A percentile compares a stretch with the other conserved stretches of the same genome.
Conservation (phyloP, 2,888 invertebrate genomes). For the Drosophila austrosaltans region DNA sequence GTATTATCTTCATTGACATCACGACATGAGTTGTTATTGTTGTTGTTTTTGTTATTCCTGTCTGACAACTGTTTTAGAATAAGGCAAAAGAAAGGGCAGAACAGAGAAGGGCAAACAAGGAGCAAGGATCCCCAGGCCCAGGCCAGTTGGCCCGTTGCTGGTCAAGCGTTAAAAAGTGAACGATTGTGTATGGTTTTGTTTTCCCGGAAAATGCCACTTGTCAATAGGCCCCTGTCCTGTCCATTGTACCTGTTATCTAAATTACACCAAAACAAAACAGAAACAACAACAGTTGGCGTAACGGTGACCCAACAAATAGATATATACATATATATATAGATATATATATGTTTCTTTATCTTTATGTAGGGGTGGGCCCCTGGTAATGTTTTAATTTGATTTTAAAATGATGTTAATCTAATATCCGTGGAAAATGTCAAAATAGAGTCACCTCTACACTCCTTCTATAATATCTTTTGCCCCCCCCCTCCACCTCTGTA, state of each 20-base stretch:
- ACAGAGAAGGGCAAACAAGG: conserved; percentile 8
- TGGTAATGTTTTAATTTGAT: conserved; percentile 82
- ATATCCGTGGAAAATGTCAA: conserved; percentile 83
- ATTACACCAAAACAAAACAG: conserved; percentile 77
- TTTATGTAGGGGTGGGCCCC: conserved; percentile 63
- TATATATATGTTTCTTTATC: conserved; percentile 16
- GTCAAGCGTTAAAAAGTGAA: conserved; percentile 47
- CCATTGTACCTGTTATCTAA: conserved; percentile 76
- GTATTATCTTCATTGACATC: conserved; percentile 77
- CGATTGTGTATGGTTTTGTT: conserved; percentile 48
- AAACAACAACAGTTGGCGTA: conserved; percentile 75
- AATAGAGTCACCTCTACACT: conserved; percentile 66
- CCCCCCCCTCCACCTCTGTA: conserved; percentile 54
- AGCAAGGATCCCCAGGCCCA: conserved; percentile 61
- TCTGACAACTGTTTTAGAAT: conserved; percentile 73
- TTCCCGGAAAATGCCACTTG: conserved; percentile 80
- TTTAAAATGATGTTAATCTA: conserved; percentile 81
- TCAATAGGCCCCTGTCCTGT: conserved; percentile 64
- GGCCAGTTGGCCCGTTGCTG: conserved; percentile 61
- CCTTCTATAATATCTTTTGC: conserved; percentile 14
- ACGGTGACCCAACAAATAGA: conserved; percentile 47
- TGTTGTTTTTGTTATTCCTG: conserved; percentile 51
- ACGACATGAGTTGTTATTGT: conserved; percentile 65
- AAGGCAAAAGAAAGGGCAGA: conserved; percentile 12
- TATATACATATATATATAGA: not conserved